Percentiles rank a stretch among this genome's conserved stretches.
Evolutionary conservation across 2,888 invertebrate genomes (phyloP).

Genomic region (Glaucopsyche alexis): DNA sequence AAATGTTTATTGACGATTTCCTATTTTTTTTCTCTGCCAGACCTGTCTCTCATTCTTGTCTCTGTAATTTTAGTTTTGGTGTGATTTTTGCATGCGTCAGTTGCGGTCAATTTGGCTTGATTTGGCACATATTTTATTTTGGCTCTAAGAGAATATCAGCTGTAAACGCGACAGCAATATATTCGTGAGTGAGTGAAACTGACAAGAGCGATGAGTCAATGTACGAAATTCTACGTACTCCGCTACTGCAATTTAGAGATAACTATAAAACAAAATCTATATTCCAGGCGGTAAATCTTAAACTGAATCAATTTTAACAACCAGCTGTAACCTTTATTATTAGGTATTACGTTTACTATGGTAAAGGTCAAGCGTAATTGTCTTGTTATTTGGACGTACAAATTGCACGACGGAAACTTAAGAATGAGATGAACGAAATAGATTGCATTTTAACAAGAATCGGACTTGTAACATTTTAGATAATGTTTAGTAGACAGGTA

Average conservation of each 20-base stretch:
- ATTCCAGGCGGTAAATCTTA: neutral
- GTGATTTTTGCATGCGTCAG: neutral
- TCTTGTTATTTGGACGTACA: slow-evolving; percentile 14
- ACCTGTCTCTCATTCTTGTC: neutral
- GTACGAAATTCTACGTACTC: too few species aligned
- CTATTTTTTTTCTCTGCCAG: neutral
- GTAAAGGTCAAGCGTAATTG: neutral
- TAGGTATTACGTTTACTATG: neutral
- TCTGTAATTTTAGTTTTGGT: neutral
- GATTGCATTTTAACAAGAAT: neutral
- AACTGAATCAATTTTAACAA: neutral
- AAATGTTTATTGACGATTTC: neutral
- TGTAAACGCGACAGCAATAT: too few species aligned
- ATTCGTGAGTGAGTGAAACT: too few species aligned
- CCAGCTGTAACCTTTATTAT: neutral
- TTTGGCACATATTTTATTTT: too few species aligned
- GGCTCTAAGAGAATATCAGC: too few species aligned
- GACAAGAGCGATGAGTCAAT: too few species aligned
- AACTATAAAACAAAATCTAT: neutral
- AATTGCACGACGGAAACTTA: slow-evolving; percentile 8
- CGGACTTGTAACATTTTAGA: neutral
- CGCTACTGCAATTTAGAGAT: neutral
- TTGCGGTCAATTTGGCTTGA: neutral
- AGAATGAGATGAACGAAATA: slow-evolving; percentile 14
- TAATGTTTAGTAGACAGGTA: neutral